phyloP scores from a whole-genome alignment of 1,140 invertebrate species.

The Trichonephila inaurata region DNA sequence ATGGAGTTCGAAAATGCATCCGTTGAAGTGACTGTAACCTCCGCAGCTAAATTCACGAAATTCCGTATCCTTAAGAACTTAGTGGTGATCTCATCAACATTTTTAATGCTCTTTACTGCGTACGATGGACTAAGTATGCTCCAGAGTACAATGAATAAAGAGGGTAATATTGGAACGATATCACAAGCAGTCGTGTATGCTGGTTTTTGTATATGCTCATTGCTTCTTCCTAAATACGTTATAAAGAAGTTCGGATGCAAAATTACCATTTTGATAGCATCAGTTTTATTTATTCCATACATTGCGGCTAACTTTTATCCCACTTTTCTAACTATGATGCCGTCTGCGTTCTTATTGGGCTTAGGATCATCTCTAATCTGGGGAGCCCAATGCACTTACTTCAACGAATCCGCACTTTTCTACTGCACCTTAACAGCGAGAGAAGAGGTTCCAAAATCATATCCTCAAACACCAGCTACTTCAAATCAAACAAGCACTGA shows the following conservation, averaged over 20 bases:
- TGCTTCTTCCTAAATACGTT: conserved; percentile 35
- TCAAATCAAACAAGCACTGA: not conserved
- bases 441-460: not conserved
- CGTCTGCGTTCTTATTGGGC: conserved; percentile 1
- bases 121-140: conserved; percentile 87
- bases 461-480: not conserved
- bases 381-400: conserved; percentile 81
- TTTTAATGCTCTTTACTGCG: conserved; percentile 96
- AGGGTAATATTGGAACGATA: not conserved
- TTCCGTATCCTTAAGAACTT: conserved; percentile 94
- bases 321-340: conserved; percentile 29
- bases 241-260: conserved; percentile 58
- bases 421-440: not conserved
- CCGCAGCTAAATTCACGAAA: conserved; percentile 79
- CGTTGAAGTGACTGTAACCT: not conserved
- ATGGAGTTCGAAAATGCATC: not conserved
- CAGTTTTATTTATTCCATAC: not conserved
- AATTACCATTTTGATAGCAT: not conserved
- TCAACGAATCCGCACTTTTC: conserved; percentile 81
- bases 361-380: conserved; percentile 6
- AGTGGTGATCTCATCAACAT: conserved; percentile 90
- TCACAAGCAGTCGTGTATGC: not conserved
- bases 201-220: conserved; percentile 12
- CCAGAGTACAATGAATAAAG: conserved; percentile 51
- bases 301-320: conserved; percentile 48